phyloP scores from a whole-genome alignment of 2,888 invertebrate species.

The Blastobasis lacticolella region DNA sequence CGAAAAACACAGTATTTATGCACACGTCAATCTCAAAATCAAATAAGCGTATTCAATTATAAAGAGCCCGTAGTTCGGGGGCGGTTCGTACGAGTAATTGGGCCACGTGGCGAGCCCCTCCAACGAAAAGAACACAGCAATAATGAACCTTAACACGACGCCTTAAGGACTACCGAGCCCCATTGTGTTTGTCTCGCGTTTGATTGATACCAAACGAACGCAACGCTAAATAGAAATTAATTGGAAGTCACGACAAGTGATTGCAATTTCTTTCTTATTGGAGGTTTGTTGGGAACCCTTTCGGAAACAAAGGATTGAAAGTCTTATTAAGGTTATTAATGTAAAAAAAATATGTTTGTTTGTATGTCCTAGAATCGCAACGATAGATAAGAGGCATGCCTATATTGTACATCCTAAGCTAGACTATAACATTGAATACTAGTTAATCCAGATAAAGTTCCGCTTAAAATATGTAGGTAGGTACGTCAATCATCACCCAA shows the following conservation, averaged over 20 bases:
- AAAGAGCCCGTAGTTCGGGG: conserved; percentile 46
- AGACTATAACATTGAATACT: no score
- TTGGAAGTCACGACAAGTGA: conserved; percentile 44
- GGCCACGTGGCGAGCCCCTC: conserved; percentile 54
- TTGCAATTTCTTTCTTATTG: conserved; percentile 2
- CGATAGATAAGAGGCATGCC: no score
- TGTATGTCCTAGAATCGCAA: no score
- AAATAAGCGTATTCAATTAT: conserved; percentile 67
- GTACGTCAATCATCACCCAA: no score
- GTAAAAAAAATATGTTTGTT: no score
- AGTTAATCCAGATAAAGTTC: no score
- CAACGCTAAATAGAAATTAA: conserved; percentile 43
- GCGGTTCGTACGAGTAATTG: conserved; percentile 38
- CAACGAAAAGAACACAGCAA: conserved; percentile 7
- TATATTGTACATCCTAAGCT: no score
- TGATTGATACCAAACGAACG: conserved; percentile 22
- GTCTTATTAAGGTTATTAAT: no score
- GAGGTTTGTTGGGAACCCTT: background rate
- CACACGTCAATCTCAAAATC: conserved; percentile 56
- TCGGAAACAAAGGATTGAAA: no score
- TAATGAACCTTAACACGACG: conserved; percentile 15
- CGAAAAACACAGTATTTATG: conserved; percentile 5
- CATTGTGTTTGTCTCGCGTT: conserved; percentile 19
- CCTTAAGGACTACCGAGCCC: conserved; percentile 13
- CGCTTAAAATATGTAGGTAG: no score